Conservation (phyloP, 2,888 invertebrate genomes). For the Caenorhabditis sp. region DNA sequence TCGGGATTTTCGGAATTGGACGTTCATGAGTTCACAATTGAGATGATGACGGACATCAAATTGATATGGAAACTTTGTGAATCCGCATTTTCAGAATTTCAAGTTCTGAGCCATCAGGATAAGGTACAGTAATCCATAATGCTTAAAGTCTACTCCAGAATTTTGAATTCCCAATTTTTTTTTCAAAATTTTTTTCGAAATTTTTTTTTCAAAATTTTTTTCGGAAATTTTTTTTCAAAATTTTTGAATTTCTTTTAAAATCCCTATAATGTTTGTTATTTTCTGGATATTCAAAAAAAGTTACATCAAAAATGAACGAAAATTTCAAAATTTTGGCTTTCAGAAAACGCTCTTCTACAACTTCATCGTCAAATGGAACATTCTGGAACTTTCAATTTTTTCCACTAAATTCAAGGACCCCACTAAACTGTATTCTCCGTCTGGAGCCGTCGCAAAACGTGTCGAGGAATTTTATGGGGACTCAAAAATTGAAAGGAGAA, state of each 20-base stretch:
- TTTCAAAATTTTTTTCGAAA: no score
- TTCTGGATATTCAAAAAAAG: no score
- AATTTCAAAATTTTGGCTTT: no score
- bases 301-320: not conserved
- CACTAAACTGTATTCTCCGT: slow-evolving; percentile 18
- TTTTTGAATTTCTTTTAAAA: no score
- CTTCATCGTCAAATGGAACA: slow-evolving; percentile 42
- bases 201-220: no score
- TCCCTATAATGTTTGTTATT: no score
- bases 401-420: slow-evolving; percentile 16
- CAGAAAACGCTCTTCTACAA: slow-evolving; percentile 46
- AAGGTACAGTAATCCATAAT: not conserved
- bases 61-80: slow-evolving; percentile 2
- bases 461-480: slow-evolving; percentile 23
- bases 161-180: no score
- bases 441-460: not conserved
- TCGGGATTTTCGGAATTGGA: not conserved
- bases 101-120: not conserved
- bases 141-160: no score
- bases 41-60: not conserved
- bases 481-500: slow-evolving; percentile 8
- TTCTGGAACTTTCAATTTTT: slow-evolving; percentile 29
- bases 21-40: not conserved
- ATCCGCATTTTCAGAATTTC: not conserved
- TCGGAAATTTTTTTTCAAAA: no score